These are phyloP conservation scores for Heliconius charithonia DNA, from an alignment of 2,888 invertebrate genomes.

Conservation along the genomic window DNA sequence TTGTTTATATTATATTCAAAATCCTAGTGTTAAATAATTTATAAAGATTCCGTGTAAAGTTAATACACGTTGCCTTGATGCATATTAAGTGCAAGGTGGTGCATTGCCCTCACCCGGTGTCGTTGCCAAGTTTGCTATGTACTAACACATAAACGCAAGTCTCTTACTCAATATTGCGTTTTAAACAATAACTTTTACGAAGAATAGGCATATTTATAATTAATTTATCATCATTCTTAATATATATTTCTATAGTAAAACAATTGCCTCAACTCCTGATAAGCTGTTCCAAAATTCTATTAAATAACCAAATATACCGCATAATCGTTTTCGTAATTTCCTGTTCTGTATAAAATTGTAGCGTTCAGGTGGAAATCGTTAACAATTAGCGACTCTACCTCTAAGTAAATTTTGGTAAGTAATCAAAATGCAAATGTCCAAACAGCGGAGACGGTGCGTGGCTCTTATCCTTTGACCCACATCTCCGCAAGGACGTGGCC, in stretches of 20 bases:
- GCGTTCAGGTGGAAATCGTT: slow-evolving; percentile 60
- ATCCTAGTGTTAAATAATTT: slow-evolving; percentile 24
- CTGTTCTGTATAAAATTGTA: slow-evolving; percentile 51
- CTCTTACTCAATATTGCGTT: slow-evolving; percentile 30
- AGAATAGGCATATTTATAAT: neutral
- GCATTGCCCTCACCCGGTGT: slow-evolving; percentile 70
- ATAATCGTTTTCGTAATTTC: slow-evolving; percentile 60
- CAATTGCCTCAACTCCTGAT: slow-evolving; percentile 8
- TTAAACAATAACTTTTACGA: neutral
- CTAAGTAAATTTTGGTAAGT: slow-evolving; percentile 56
- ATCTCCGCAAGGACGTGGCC: slow-evolving; percentile 78
- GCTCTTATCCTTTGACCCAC: slow-evolving; percentile 78
- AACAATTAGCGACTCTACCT: slow-evolving; percentile 65
- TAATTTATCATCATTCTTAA: too few relatives aligned
- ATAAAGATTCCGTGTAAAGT: slow-evolving; percentile 42
- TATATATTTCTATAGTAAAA: neutral
- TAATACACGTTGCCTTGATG: slow-evolving; percentile 62
- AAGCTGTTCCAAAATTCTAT: slow-evolving; percentile 16
- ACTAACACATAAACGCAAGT: slow-evolving; percentile 25
- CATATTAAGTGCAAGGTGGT: slow-evolving; percentile 79
- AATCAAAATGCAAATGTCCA: slow-evolving; percentile 79
- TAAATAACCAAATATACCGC: slow-evolving; percentile 46
- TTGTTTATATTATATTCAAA: neutral
- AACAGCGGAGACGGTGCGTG: slow-evolving; percentile 53
- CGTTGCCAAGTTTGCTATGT: slow-evolving; percentile 55